Percentiles rank a stretch among this genome's conserved stretches.
Evolutionary conservation across 2,797 vertebrate genomes (phyloP).

Genomic region (Ara ararauna): DNA sequence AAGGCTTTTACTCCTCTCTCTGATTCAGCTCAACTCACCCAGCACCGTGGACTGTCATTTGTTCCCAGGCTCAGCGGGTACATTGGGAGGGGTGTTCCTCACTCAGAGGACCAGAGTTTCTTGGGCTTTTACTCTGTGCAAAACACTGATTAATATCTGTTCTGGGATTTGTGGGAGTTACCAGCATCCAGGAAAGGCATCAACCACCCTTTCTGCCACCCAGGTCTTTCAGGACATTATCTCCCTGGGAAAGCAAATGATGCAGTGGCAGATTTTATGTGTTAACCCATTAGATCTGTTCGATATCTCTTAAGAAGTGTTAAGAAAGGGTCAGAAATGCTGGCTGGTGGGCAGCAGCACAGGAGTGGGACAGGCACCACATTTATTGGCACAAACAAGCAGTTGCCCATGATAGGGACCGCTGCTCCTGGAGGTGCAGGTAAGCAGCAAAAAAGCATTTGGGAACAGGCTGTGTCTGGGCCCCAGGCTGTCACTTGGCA

Average conservation of each 20-base stretch:
- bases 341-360: background rate
- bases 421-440: background rate
- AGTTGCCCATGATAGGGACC: background rate
- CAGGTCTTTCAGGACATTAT: background rate
- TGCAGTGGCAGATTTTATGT: background rate
- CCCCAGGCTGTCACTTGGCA: slow-evolving; percentile 7
- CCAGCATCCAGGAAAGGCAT: background rate
- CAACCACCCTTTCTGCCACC: background rate
- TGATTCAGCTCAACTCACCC: background rate
- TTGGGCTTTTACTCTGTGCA: background rate
- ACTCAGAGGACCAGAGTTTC: background rate
- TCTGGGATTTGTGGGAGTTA: background rate
- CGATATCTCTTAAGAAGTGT: background rate
- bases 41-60: rapidly evolving
- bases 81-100: background rate
- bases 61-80: background rate
- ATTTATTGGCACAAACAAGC: background rate
- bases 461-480: background rate
- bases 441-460: background rate
- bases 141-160: background rate
- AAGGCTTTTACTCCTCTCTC: background rate
- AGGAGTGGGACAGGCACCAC: rapidly evolving
- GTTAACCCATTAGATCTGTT: background rate
- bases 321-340: background rate
- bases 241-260: background rate